Conservation (phyloP, 2,113 vertebrate species). For the Paedocypris sp. region DNA sequence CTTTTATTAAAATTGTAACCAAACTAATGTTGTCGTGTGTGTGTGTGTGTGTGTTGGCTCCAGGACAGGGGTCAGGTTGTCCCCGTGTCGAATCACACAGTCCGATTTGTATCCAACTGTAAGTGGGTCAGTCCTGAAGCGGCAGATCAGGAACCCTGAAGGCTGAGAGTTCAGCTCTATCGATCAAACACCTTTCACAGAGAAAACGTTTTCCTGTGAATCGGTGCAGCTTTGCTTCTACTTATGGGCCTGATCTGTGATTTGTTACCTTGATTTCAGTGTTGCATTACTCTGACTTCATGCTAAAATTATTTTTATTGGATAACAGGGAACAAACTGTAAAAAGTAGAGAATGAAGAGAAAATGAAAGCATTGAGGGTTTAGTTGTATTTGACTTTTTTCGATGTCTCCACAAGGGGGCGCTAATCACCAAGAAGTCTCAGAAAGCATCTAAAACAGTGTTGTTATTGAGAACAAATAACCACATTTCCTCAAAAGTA, state of each 20-base stretch:
- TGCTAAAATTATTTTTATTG: too few relatives aligned
- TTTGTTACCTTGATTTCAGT: too few relatives aligned
- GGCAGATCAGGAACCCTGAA: background rate
- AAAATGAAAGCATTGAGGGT: background rate
- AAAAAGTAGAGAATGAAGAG: background rate
- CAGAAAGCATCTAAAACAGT: background rate
- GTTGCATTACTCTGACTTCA: background rate
- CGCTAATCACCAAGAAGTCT: background rate
- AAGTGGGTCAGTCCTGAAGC: slow-evolving; percentile 5
- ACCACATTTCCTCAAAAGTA: too few relatives aligned
- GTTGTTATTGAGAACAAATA: too few relatives aligned
- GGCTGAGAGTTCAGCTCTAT: background rate
- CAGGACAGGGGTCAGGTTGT: background rate
- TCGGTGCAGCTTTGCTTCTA: background rate
- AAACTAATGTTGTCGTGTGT: slow-evolving; percentile 24
- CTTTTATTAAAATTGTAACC: slow-evolving; percentile 47
- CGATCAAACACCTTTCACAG: background rate
- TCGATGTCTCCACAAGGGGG: background rate
- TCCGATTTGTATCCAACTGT: background rate
- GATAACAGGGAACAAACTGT: background rate
- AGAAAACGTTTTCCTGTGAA: too few relatives aligned
- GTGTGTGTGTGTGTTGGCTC: background rate
- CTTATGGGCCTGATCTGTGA: background rate
- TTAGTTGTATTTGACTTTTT: background rate
- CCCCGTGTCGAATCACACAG: background rate